Evolutionary conservation across 2,113 vertebrate genomes (phyloP), one percentile per base, ranked within the genome.

Genomic region (Alaudala cheleensis): DNA sequence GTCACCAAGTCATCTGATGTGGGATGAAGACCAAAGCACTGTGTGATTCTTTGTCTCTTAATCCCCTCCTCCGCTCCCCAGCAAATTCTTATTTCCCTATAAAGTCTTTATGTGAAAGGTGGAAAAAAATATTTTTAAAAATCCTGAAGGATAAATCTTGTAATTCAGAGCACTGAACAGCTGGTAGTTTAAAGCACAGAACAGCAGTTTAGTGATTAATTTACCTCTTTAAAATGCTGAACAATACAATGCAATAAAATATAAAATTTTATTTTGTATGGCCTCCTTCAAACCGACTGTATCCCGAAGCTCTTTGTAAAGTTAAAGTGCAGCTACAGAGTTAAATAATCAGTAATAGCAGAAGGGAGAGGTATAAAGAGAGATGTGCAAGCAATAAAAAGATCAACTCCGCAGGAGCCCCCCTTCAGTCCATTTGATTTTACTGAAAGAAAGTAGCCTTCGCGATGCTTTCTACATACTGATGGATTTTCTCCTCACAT

Each of bases 121-220:
- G 57, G 53, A 26, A 56, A 79, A 93, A 78, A 42, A 58, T 3
- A 77, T 90, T 88, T 6, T 18, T 96, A 97, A 92, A 58, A 92
- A 93, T 95, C 97, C 92, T 91, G 83, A 93, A 97, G 96, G 94
- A 98, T 98, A 97, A 97, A 98, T 98, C 97, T 97, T 98, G 94
- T 96, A 96, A 96, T 96, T 95, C 96, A 97, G 97, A 97, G 94
- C 23, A 24, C 60, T 51, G 96, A 98, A 97, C 98, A 98, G 97
- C 97, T 98, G 98, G 97, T 90, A 96, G 79, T 98, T 98, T 97
- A 98, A 97, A 97, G 89, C 96, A 93, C 65, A 77, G 92, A 98
- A 97, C 94, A 97, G 91, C 95, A 97, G 96, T 97, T 97, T 98
- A 96, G 91, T 95, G 96, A 98, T 98, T 97, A 97, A 98, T 98